These are phyloP conservation scores for Melanostigma gelatinosum DNA, from an alignment of 2,113 vertebrate genomes.

Conservation along the genomic window DNA sequence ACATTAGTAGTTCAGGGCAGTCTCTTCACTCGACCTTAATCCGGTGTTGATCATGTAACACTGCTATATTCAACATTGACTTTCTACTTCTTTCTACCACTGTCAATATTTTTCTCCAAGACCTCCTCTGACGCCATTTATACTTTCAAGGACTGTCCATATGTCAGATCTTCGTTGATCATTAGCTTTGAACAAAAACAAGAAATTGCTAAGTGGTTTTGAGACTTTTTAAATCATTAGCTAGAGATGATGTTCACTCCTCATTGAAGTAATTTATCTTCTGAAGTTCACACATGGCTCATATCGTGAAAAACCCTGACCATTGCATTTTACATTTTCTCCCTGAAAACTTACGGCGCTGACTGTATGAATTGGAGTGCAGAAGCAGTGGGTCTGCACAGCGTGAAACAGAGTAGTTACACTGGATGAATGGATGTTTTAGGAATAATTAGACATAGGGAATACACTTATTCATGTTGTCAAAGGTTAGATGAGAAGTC, in stretches of 20 bases:
- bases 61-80: constrained; percentile 17
- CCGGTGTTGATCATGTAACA: constrained; percentile 61
- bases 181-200: neutral
- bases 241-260: constrained; percentile 1
- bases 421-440: neutral
- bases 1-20: constrained; percentile 59
- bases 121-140: neutral
- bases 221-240: neutral
- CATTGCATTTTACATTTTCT: neutral
- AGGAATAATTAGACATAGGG: neutral
- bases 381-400: neutral
- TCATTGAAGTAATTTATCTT: constrained; percentile 5
- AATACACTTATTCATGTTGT: neutral
- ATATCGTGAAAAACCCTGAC: neutral
- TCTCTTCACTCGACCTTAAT: constrained; percentile 65
- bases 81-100: neutral
- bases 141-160: neutral
- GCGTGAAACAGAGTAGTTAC: neutral
- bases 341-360: neutral
- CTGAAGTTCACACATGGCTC: constrained; percentile 1
- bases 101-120: neutral
- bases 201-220: neutral
- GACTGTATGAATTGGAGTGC: neutral
- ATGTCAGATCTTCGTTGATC: neutral
- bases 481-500: neutral